Conservation (phyloP, 2,888 invertebrate species). For the Chrysomela aeneicollis region DNA sequence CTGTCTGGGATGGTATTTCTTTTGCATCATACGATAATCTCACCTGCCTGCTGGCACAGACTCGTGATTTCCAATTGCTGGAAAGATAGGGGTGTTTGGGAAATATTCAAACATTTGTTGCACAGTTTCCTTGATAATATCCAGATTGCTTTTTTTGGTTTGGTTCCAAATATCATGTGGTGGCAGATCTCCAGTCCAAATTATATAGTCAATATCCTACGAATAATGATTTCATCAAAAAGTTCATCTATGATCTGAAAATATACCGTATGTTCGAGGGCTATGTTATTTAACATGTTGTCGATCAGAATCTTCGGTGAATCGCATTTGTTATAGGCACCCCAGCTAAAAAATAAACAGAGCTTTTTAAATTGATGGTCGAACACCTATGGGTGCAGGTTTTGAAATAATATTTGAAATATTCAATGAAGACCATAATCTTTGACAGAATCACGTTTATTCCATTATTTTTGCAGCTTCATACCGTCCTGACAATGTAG, state of each 20-base stretch:
- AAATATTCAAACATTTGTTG: slow-evolving; percentile 84
- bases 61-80: slow-evolving; percentile 96
- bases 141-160: slow-evolving; percentile 83
- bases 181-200: slow-evolving; percentile 96
- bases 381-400: too few species aligned
- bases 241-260: background rate
- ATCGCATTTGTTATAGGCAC: slow-evolving; percentile 18
- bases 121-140: slow-evolving; percentile 82
- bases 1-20: slow-evolving; percentile 69
- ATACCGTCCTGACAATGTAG: slow-evolving; percentile 75
- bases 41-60: slow-evolving; percentile 94
- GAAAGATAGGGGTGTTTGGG: slow-evolving; percentile 90
- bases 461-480: slow-evolving; percentile 7
- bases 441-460: background rate
- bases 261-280: slow-evolving; percentile 79
- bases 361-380: too few species aligned
- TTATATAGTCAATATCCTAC: slow-evolving; percentile 89
- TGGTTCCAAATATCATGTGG: slow-evolving; percentile 96
- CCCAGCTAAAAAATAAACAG: slow-evolving; percentile 17
- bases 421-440: too few species aligned
- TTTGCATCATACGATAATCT: background rate
- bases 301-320: slow-evolving; percentile 69
- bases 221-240: slow-evolving; percentile 1
- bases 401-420: too few species aligned
- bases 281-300: slow-evolving; percentile 87